Evolutionary conservation across 2,113 vertebrate species (phyloP), one percentile per base, ranked within the genome.

Genomic region (Gnathonemus longibarbis): DNA sequence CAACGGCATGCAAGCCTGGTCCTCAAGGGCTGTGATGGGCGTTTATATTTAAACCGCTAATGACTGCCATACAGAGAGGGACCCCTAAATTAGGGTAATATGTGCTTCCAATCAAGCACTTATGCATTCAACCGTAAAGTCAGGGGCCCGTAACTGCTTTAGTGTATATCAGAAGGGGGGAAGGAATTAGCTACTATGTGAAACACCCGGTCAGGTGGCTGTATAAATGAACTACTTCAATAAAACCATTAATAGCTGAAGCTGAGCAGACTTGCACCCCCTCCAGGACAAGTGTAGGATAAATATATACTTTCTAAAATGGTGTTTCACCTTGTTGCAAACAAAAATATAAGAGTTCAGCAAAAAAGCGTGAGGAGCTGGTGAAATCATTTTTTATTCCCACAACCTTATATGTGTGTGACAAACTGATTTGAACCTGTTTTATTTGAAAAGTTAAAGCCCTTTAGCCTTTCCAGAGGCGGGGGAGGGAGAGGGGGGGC

Each of bases 391-490:
- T 83, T 83, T 27, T 49, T 86, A 24, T 50, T 86, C 62, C 27
- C 46, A 15, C 46, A 86, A 2, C 84, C 48, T 86, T 50, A n/a
- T 50, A 11, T 52, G 21, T 86, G 84, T 86, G 84, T 86, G 84
- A 50, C 84, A 50, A 86, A 86, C n/a, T 50, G 84, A 52, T 86
- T 50, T 50, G 48, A 86, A 86, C 24, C 48, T 86, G n/a, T 27
- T 50, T 86, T 86, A 86, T 50, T 50, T 15, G 84, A 86, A 86
- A 86, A 86, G 48, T 42, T 49, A 50, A 50, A 86, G 21, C 84
- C 84, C 9, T 50, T 50, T 50, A 86, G 84, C 46, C 48, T 50
- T 27, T 10, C 24, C 11, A 49, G n/a, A 49, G 48, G 45, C 48
- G 1, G 31, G 8, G 52, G 87, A 4, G 52, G 31, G n/a, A 13